Evolutionary conservation across 2,888 invertebrate genomes (phyloP).

Genomic region (Phyllotreta striolata): DNA sequence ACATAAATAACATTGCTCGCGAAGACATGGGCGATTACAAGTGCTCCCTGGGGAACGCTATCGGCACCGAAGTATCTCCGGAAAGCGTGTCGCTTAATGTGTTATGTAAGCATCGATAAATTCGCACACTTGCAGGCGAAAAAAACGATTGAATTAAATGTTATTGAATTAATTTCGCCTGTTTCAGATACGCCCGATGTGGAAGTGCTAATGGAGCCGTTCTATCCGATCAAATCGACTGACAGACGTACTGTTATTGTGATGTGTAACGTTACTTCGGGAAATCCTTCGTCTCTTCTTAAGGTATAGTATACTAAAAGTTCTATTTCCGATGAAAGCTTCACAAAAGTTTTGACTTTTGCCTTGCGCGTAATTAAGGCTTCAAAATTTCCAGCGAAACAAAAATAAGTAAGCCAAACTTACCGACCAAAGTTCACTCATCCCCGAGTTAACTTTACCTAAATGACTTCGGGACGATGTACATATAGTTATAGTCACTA

Average conservation of each 20-base stretch:
- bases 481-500: no score
- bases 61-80: constrained; percentile 79
- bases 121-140: neutral
- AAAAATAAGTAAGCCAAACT: constrained; percentile 4
- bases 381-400: no score
- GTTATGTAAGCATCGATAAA: constrained; percentile 68
- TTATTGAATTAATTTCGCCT: constrained; percentile 24
- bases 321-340: neutral
- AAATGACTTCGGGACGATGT: no score
- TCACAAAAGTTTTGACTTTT: neutral
- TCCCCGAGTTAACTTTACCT: no score
- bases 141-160: no score
- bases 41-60: constrained; percentile 81
- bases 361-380: no score
- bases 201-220: constrained; percentile 77
- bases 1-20: constrained; percentile 78
- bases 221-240: constrained; percentile 79
- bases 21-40: constrained; percentile 86
- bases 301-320: constrained; percentile 64
- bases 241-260: constrained; percentile 83
- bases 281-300: constrained; percentile 77
- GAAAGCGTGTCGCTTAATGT: constrained; percentile 80
- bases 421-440: neutral
- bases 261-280: constrained; percentile 79
- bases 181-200: constrained; percentile 80